These are phyloP conservation scores for Muntiacus muntjak DNA, from an alignment of 2,113 vertebrate species.

Conservation along the genomic window DNA sequence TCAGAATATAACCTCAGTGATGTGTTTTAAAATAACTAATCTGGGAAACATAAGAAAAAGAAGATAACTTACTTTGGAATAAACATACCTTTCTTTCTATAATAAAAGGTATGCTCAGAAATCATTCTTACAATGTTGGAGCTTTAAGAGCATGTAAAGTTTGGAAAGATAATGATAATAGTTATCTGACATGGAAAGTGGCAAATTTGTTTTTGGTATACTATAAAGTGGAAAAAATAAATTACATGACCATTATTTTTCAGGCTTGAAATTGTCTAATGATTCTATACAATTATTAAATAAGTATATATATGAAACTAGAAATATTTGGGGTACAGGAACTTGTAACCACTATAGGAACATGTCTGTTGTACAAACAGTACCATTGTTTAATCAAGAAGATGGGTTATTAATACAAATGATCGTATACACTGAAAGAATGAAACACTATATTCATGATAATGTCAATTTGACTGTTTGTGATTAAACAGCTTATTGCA, in stretches of 20 bases:
- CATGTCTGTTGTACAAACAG: not conserved
- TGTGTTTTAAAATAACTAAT: not conserved
- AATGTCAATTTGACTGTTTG: not conserved
- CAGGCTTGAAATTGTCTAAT: not conserved
- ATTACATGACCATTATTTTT: not conserved
- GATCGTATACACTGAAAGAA: not conserved
- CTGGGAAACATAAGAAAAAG: not conserved
- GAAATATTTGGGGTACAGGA: not conserved
- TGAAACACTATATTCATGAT: not conserved
- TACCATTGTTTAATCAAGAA: not conserved
- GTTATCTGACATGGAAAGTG: not conserved
- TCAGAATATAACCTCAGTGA: not conserved
- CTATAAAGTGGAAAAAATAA: not conserved
- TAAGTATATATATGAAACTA: not conserved
- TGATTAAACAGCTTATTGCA: not conserved
- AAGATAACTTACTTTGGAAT: not conserved
- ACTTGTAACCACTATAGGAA: not conserved
- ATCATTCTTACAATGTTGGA: not conserved
- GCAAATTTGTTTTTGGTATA: not conserved
- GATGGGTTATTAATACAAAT: not conserved
- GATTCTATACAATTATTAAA: not conserved
- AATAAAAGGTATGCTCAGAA: not conserved
- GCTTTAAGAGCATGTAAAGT: not conserved
- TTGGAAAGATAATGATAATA: not conserved
- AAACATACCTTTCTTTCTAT: not conserved